Conservation (phyloP, 1,140 invertebrate species). For the Drosophila mojavensis region DNA sequence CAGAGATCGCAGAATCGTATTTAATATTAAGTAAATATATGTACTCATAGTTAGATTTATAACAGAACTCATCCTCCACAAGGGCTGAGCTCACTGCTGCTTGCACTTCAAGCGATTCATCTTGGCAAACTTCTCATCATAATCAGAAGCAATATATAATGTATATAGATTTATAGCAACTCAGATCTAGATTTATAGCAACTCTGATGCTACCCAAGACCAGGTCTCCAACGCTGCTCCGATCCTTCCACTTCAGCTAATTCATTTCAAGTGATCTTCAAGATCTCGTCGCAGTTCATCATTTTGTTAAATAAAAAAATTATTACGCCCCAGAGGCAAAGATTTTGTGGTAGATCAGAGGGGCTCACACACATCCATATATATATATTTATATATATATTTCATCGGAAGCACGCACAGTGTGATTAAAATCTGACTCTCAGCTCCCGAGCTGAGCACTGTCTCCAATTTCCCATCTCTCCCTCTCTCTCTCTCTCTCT, state of each 20-base stretch:
- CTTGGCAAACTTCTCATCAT: no score
- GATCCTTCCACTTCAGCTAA: background rate
- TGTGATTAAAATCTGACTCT: slow-evolving; percentile 56
- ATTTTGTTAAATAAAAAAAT: slow-evolving; percentile 43
- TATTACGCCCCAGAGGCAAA: slow-evolving; percentile 30
- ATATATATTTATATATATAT: slow-evolving; percentile 6
- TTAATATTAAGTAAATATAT: background rate
- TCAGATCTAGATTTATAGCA: no score
- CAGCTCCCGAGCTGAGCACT: slow-evolving; percentile 65
- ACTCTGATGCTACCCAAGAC: no score
- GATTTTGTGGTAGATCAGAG: background rate
- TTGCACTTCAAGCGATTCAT: no score
- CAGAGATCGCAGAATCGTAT: background rate
- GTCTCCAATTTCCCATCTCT: slow-evolving; percentile 57
- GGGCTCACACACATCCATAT: no score
- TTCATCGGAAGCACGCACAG: slow-evolving; percentile 73
- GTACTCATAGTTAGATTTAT: background rate
- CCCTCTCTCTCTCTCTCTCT: slow-evolving; percentile 4
- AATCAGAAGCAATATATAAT: no score
- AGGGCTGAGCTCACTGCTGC: no score
- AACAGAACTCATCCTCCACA: background rate
- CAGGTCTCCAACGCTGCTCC: background rate
- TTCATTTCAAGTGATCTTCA: background rate
- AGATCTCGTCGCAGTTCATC: slow-evolving; percentile 23
- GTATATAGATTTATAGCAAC: no score